Percentiles rank a stretch among this genome's conserved stretches.
phyloP scores from a whole-genome alignment of 1,140 invertebrate genomes.

The Holotrichia oblita region DNA sequence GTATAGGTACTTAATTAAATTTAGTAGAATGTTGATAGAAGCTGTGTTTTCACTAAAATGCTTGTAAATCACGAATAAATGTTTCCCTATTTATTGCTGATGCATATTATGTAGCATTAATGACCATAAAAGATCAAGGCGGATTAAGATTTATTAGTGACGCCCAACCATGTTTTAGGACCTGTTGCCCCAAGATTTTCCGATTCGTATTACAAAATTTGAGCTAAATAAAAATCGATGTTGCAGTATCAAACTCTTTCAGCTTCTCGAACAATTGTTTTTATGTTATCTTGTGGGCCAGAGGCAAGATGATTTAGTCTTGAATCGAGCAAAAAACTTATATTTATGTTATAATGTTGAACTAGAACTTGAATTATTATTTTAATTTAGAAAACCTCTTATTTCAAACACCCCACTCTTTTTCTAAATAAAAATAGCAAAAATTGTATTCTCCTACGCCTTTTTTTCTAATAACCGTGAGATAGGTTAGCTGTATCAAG shows the following conservation, averaged over 20 bases:
- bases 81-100: too few relatives aligned
- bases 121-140: too few relatives aligned
- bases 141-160: too few relatives aligned
- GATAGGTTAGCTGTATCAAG: neutral
- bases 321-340: neutral
- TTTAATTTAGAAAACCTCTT: neutral
- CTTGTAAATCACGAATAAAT: too few relatives aligned
- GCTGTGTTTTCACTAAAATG: too few relatives aligned
- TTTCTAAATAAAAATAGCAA: neutral
- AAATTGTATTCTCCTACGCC: neutral
- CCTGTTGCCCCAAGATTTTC: too few relatives aligned
- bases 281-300: too few relatives aligned
- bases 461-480: conserved; percentile 2
- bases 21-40: neutral
- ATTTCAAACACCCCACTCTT: neutral
- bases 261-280: neutral
- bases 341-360: neutral
- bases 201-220: too few relatives aligned
- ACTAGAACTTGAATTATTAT: neutral
- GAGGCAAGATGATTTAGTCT: too few relatives aligned
- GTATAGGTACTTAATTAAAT: too few relatives aligned
- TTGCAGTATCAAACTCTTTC: neutral
- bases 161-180: too few relatives aligned
- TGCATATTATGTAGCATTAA: neutral
- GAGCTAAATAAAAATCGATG: neutral